Conservation (phyloP, 1,140 invertebrate genomes). For the Drosophila obscura region DNA sequence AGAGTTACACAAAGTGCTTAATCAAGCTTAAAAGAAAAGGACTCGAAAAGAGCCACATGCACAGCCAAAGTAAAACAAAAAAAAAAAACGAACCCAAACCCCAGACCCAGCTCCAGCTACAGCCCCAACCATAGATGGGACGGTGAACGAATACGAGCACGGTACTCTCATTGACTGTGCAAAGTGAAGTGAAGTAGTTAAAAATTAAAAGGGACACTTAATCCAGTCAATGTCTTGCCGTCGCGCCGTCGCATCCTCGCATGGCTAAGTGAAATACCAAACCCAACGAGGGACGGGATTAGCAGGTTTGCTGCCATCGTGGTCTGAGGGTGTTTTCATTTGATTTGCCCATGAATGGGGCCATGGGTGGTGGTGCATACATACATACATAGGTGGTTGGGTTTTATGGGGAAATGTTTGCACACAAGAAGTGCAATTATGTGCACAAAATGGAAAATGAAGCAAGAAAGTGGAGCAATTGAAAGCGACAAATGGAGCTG, state of each 20-base stretch:
- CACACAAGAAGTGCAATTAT: conserved; percentile 78
- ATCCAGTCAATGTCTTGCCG: conserved; percentile 70
- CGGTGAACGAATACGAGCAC: neutral
- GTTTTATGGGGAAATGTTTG: conserved; percentile 46
- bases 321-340: conserved; percentile 61
- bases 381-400: neutral
- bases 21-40: conserved; percentile 79
- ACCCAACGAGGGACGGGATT: conserved; percentile 49
- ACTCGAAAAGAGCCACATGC: conserved; percentile 61
- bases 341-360: conserved; percentile 55
- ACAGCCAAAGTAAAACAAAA: conserved; percentile 30
- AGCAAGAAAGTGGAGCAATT: conserved; percentile 74
- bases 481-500: conserved; percentile 50
- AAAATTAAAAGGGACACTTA: conserved; percentile 81
- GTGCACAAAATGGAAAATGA: conserved; percentile 73
- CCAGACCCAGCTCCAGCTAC: conserved; percentile 7
- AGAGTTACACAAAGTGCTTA: conserved; percentile 81
- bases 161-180: conserved; percentile 63
- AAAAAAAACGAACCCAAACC: conserved; percentile 8
- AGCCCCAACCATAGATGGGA: conserved; percentile 8
- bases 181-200: conserved; percentile 78
- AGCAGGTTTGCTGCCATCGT: conserved; percentile 25
- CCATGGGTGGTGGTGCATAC: conserved; percentile 13
- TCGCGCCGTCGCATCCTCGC: conserved; percentile 28
- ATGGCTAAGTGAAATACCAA: conserved; percentile 45